A percentile compares a stretch with the other conserved stretches of the same genome.
Conservation (phyloP, 2,113 vertebrate species). For the Cyprinus carpio region DNA sequence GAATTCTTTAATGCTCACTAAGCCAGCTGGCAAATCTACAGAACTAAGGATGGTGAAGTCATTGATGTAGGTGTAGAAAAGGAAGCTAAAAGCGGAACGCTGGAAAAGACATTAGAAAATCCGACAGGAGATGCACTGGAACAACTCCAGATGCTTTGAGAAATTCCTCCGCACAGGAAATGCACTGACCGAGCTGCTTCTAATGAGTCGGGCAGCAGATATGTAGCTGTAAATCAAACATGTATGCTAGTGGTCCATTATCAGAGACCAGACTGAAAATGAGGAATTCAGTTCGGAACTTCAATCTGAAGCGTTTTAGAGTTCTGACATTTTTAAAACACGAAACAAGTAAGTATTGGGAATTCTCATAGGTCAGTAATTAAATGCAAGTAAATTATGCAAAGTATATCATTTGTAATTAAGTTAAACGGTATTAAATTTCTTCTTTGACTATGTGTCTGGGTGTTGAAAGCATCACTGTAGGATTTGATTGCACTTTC, state of each 20-base stretch:
- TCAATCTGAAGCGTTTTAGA: not conserved
- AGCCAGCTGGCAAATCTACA: not conserved
- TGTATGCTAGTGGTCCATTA: not conserved
- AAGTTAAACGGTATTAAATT: not conserved
- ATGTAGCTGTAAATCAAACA: conserved; percentile 16
- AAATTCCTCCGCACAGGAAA: conserved; percentile 11
- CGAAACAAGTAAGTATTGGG: not conserved
- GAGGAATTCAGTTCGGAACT: not conserved
- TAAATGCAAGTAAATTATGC: not conserved
- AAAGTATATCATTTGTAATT: not conserved
- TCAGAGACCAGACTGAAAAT: not conserved
- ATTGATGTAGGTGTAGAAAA: not conserved
- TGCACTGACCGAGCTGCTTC: not conserved
- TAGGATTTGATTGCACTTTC: not conserved
- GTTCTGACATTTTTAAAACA: not conserved
- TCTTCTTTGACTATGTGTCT: not conserved
- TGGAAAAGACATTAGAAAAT: conserved; percentile 29
- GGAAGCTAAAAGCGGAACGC: not conserved
- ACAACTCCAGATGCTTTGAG: conserved; percentile 5
- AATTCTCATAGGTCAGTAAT: no score
- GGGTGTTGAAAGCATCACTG: not conserved
- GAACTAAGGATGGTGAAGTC: not conserved
- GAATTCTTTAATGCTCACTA: not conserved
- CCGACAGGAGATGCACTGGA: conserved; percentile 4
- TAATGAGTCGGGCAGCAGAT: conserved; percentile 14